A percentile compares a stretch with the other conserved stretches of the same genome.
These are phyloP conservation scores for Acrocephalus arundinaceus DNA, from an alignment of 2,113 vertebrate species.

Conservation along the genomic window DNA sequence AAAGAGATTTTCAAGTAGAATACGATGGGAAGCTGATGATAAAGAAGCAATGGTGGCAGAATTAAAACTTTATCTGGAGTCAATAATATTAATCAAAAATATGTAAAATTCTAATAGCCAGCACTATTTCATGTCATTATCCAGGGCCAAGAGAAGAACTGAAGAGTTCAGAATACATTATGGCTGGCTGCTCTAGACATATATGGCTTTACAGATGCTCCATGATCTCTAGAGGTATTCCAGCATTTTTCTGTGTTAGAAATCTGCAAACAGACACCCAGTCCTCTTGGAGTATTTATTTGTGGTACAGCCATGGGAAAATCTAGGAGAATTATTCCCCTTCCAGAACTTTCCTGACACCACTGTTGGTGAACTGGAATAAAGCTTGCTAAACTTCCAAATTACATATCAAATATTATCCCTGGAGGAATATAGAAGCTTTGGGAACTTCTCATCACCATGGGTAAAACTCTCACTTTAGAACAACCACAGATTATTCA, in stretches of 20 bases:
- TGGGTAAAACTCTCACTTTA: neutral
- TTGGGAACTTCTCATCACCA: neutral
- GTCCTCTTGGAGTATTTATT: neutral
- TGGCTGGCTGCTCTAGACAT: neutral
- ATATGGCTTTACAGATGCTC: neutral
- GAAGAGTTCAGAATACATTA: neutral
- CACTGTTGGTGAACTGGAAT: neutral
- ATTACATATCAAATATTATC: neutral
- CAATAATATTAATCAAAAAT: neutral
- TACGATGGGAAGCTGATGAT: neutral
- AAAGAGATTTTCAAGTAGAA: neutral
- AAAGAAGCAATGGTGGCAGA: neutral
- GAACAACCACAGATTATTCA: neutral
- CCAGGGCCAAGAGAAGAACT: neutral
- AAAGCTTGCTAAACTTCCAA: neutral
- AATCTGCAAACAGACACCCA: neutral
- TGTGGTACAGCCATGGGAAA: neutral
- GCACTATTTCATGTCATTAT: neutral
- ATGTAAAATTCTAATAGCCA: neutral
- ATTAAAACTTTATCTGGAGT: neutral
- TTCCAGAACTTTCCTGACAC: neutral
- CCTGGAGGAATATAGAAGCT: neutral
- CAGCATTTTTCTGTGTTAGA: neutral
- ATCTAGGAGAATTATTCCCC: neutral
- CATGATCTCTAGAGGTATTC: neutral